phyloP scores from a whole-genome alignment of 1,140 invertebrate genomes.

The Hyles euphorbiae region DNA sequence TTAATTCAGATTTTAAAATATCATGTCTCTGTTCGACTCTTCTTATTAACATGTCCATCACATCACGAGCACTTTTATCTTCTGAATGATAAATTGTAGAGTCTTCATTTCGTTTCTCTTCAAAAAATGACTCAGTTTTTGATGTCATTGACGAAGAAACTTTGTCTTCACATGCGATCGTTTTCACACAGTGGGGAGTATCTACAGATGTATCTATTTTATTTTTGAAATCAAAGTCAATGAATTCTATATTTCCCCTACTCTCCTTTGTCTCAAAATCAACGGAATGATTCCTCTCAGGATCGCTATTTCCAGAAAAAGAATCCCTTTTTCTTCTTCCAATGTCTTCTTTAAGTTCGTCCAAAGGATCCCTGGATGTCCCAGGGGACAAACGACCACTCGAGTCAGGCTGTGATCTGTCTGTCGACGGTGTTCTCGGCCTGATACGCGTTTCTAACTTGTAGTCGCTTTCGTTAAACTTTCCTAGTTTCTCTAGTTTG shows the following conservation, averaged over 20 bases:
- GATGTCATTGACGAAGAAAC: background rate
- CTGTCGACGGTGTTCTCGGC: conserved; percentile 48
- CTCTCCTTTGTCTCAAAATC: conserved; percentile 4
- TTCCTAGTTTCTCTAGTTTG: conserved; percentile 32
- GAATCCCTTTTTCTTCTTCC: conserved; percentile 30
- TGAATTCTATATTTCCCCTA: too few relatives aligned
- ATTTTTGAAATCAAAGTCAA: background rate
- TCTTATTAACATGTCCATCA: conserved; percentile 25
- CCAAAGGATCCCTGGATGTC: conserved; percentile 4
- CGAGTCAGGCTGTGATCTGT: conserved; percentile 31
- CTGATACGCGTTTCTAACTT: conserved; percentile 35
- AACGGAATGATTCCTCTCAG: conserved; percentile 22
- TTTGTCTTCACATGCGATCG: background rate
- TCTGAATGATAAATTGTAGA: conserved; percentile 7
- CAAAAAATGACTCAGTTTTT: background rate
- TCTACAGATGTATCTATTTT: background rate
- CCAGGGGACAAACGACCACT: conserved; percentile 19
- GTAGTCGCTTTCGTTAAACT: conserved; percentile 40
- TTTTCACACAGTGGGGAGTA: conserved; percentile 3
- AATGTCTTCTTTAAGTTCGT: conserved; percentile 12
- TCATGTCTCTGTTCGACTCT: conserved; percentile 19
- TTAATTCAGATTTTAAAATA: too few relatives aligned
- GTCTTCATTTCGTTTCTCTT: conserved; percentile 1
- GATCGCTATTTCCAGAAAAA: conserved; percentile 9
- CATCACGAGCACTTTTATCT: conserved; percentile 23